Evolutionary conservation across 2,797 vertebrate species (phyloP).

Genomic region (Myotis daubentonii): DNA sequence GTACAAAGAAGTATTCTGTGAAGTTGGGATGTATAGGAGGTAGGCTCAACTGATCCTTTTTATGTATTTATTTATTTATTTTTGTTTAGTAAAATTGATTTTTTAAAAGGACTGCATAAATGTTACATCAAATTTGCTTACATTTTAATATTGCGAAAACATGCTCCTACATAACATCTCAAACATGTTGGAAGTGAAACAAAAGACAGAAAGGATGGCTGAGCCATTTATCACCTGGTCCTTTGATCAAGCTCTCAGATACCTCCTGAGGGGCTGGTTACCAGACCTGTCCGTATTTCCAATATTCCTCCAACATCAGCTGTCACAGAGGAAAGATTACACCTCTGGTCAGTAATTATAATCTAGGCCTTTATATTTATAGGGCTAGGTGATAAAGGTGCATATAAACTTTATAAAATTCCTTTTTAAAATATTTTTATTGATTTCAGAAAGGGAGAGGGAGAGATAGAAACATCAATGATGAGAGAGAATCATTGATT

Average conservation of each 20-base stretch:
- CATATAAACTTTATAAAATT: not conserved
- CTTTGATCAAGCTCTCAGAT: not conserved
- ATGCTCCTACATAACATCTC: not conserved
- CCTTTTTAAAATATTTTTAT: no score
- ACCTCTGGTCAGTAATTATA: not conserved
- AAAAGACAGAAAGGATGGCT: not conserved
- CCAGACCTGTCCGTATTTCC: not conserved
- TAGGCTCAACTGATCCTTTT: not conserved
- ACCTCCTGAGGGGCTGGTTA: not conserved
- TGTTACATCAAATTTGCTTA: not conserved
- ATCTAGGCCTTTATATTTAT: not conserved
- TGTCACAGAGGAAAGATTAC: not conserved
- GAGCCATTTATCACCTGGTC: not conserved
- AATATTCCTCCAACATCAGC: not conserved
- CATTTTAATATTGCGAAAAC: slow-evolving; percentile 46
- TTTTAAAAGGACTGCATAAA: slow-evolving; percentile 13
- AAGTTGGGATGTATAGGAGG: not conserved
- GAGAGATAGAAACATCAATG: no score
- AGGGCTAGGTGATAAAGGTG: not conserved
- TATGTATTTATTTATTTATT: not conserved
- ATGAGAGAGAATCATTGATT: no score
- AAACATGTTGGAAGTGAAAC: not conserved
- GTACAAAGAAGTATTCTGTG: slow-evolving; percentile 6
- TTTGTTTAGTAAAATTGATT: slow-evolving; percentile 6
- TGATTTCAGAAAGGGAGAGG: no score